Conservation (phyloP, 2,888 invertebrate species). For the Drosophila stalkeri region DNA sequence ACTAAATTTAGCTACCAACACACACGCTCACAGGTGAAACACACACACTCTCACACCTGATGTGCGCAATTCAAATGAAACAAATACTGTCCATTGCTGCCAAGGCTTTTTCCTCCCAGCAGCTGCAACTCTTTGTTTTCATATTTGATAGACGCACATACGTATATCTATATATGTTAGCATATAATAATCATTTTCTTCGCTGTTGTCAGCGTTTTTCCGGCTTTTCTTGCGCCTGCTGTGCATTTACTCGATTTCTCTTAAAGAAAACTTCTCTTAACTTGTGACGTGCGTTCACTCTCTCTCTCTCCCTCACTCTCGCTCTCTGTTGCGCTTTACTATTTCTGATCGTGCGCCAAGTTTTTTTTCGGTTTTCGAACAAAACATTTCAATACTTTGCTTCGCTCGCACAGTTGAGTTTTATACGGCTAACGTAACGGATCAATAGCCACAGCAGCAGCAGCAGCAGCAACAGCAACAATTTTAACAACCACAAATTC, state of each 20-base stretch:
- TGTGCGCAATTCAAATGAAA: slow-evolving; percentile 68
- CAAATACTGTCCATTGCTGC: slow-evolving; percentile 58
- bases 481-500: slow-evolving; percentile 19
- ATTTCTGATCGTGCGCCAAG: slow-evolving; percentile 74
- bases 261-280: slow-evolving; percentile 26
- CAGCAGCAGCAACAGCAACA: slow-evolving; percentile 9
- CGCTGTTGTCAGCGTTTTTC: slow-evolving; percentile 50
- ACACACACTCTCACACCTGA: slow-evolving; percentile 15
- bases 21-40: slow-evolving; percentile 8
- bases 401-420: slow-evolving; percentile 72
- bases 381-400: slow-evolving; percentile 75
- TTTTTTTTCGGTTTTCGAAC: slow-evolving; percentile 67
- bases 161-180: slow-evolving; percentile 4
- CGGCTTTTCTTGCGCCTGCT: slow-evolving; percentile 44
- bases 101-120: slow-evolving; percentile 49
- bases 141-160: slow-evolving; percentile 31
- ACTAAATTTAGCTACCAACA: slow-evolving; percentile 73
- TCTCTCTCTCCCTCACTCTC: background rate
- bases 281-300: slow-evolving; percentile 1
- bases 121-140: slow-evolving; percentile 50
- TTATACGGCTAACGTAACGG: slow-evolving; percentile 71
- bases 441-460: slow-evolving; percentile 42
- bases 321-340: slow-evolving; percentile 46
- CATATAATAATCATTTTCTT: slow-evolving; percentile 39
- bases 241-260: slow-evolving; percentile 11